These are phyloP conservation scores for Caerostris extrusa DNA, from an alignment of 1,140 invertebrate species.

Conservation along the genomic window DNA sequence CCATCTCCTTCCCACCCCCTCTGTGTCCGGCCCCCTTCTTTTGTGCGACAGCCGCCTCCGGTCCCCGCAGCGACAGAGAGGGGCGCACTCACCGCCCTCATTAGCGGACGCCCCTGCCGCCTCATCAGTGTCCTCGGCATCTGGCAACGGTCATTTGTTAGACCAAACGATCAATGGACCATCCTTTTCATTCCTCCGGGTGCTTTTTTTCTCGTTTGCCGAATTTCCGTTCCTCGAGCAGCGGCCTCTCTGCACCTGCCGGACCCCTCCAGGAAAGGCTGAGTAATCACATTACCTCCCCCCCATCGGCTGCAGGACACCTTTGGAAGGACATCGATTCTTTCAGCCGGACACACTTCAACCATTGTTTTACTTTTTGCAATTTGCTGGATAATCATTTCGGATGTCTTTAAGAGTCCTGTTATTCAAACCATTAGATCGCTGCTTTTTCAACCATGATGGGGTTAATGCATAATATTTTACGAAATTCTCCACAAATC, in stretches of 20 bases:
- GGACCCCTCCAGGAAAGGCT: neutral
- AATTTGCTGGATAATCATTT: neutral
- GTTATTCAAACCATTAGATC: too few species aligned
- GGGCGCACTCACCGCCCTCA: neutral
- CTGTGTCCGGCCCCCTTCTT: neutral
- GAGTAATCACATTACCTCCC: neutral
- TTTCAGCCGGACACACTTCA: too few species aligned
- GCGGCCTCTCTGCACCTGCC: neutral
- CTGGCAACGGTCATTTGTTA: constrained; percentile 68
- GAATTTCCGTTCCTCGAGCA: neutral
- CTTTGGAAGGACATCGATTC: too few species aligned
- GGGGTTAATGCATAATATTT: too few species aligned
- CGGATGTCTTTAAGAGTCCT: too few species aligned
- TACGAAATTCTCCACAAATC: too few species aligned
- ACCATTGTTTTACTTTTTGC: neutral
- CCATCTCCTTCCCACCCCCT: neutral
- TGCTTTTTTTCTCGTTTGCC: too few species aligned
- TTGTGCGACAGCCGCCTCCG: neutral
- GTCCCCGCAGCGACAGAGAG: neutral
- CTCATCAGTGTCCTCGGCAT: constrained; percentile 64
- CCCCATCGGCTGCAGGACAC: too few species aligned
- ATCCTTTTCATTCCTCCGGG: neutral
- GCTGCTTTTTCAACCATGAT: too few species aligned
- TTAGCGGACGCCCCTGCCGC: constrained; percentile 30
- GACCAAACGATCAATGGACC: constrained; percentile 60